Conservation (phyloP, 2,797 vertebrate genomes). For the Buphagus erythrorhynchus region DNA sequence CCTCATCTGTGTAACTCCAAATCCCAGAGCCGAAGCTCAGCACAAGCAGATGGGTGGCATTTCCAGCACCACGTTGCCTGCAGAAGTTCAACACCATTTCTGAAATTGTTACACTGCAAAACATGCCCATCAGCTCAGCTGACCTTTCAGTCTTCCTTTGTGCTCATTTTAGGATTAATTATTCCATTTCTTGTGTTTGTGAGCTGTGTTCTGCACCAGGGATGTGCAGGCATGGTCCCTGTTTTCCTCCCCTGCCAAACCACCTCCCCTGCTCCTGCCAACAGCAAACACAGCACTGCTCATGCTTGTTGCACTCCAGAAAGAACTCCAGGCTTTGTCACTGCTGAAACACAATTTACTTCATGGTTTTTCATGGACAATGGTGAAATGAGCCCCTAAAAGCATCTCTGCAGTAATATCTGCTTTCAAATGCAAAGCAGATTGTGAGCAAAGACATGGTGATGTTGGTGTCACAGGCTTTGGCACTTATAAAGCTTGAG, state of each 20-base stretch:
- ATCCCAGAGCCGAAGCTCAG: neutral
- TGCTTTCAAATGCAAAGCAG: neutral
- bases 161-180: conserved; percentile 34
- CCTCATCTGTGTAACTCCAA: neutral
- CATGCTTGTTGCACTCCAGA: neutral
- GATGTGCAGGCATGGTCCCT: neutral
- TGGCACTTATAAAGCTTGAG: neutral
- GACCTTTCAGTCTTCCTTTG: conserved; percentile 46
- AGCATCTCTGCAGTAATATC: neutral
- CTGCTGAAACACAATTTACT: neutral
- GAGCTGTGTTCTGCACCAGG: neutral
- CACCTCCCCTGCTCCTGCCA: neutral
- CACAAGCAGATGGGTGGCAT: conserved; percentile 20
- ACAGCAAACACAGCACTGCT: neutral
- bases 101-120: conserved; percentile 22
- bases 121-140: conserved; percentile 3
- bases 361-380: neutral
- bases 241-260: neutral
- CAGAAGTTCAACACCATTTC: neutral
- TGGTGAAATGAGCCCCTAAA: neutral
- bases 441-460: neutral
- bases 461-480: neutral
- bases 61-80: neutral
- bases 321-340: neutral
- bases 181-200: neutral